phyloP scores from a whole-genome alignment of 2,888 invertebrate species.

The Fabriciana adippe region DNA sequence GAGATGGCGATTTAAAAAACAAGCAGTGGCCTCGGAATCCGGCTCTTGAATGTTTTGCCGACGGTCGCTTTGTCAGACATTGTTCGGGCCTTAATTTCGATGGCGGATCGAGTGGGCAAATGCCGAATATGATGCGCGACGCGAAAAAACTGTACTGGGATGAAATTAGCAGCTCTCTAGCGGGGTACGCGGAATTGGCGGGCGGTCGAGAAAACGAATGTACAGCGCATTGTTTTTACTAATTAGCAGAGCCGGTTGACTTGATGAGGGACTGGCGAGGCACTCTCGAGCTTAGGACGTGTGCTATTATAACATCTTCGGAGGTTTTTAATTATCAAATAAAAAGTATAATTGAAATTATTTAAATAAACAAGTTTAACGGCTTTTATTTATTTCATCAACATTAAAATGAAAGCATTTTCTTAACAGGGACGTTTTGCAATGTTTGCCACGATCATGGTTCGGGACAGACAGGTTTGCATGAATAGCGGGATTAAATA shows the following conservation, averaged over 20 bases:
- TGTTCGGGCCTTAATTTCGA: slow-evolving; percentile 81
- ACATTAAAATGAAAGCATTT: slow-evolving; percentile 31
- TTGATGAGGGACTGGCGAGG: slow-evolving; percentile 52
- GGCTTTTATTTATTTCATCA: slow-evolving; percentile 1
- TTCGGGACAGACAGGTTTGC: slow-evolving; percentile 37
- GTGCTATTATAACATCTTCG: slow-evolving; percentile 13
- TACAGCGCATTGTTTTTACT: slow-evolving; percentile 79
- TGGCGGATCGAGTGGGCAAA: slow-evolving; percentile 79
- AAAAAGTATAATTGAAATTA: slow-evolving; percentile 27
- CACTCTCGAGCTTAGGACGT: slow-evolving; percentile 4
- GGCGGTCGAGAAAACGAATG: slow-evolving; percentile 77
- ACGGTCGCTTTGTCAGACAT: slow-evolving; percentile 82
- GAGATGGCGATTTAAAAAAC: slow-evolving; percentile 77
- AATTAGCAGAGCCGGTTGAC: slow-evolving; percentile 73
- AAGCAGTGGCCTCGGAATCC: slow-evolving; percentile 74
- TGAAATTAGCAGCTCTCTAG: slow-evolving; percentile 82
- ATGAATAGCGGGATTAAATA: slow-evolving; percentile 40
- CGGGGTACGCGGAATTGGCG: slow-evolving; percentile 79
- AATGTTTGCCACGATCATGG: slow-evolving; percentile 34
- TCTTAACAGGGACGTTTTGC: slow-evolving; percentile 29
- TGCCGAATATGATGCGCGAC: slow-evolving; percentile 82
- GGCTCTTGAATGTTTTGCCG: slow-evolving; percentile 78
- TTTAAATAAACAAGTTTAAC: slow-evolving; percentile 22
- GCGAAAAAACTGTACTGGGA: slow-evolving; percentile 77
- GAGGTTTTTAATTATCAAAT: neutral